phyloP scores from a whole-genome alignment of 2,113 vertebrate species.

The Oophaga pumilio region DNA sequence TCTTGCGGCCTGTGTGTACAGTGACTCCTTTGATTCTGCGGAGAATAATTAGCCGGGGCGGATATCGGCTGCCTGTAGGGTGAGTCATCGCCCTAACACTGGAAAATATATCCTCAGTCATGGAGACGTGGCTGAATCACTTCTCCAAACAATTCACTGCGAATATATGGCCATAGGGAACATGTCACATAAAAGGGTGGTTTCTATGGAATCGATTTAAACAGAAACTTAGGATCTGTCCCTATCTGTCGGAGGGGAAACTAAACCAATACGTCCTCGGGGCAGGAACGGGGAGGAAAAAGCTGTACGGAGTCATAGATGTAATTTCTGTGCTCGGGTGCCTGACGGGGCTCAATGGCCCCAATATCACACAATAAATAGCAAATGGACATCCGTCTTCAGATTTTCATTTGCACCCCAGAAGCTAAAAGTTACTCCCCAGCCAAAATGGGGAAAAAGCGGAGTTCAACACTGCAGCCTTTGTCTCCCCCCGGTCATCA shows the following conservation, averaged over 20 bases:
- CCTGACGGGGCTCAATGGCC: not conserved
- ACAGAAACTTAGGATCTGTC: slow-evolving; percentile 22
- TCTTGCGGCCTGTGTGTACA: not conserved
- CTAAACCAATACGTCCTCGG: not conserved
- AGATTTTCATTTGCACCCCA: not conserved
- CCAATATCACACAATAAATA: not conserved
- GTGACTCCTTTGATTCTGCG: slow-evolving; percentile 20
- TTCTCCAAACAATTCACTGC: slow-evolving; percentile 13
- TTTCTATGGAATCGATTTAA: slow-evolving; percentile 2
- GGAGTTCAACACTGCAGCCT: not conserved
- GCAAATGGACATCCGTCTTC: not conserved
- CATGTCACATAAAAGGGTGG: not conserved
- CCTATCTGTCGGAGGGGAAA: not conserved
- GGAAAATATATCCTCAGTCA: slow-evolving; percentile 34
- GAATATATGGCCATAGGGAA: slow-evolving; percentile 2
- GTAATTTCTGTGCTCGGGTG: no score
- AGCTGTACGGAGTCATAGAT: not conserved
- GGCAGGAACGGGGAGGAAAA: not conserved
- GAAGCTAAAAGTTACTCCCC: no score
- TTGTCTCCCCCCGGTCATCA: not conserved
- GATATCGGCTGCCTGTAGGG: not conserved
- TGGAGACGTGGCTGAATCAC: slow-evolving; percentile 41
- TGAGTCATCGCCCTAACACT: slow-evolving; percentile 22
- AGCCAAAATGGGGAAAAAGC: not conserved
- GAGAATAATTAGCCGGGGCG: slow-evolving; percentile 7